Evolutionary conservation across 2,888 invertebrate species (phyloP), one percentile per base, ranked within the genome.

Genomic region (Callimorpha dominula): DNA sequence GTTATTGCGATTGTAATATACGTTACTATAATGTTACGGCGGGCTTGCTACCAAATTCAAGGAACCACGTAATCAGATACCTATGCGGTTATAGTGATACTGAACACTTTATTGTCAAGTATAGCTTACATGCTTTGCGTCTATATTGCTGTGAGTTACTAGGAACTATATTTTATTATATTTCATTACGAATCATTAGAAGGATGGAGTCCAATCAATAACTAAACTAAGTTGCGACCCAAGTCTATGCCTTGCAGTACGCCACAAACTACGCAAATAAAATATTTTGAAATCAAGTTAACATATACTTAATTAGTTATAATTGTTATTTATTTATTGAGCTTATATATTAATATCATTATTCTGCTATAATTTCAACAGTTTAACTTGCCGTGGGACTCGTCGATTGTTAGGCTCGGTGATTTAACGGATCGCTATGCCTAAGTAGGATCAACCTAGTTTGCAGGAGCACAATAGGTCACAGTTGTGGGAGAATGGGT

Each of bases 51-150:
- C 80, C 79, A 79, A 84, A 85, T 86, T 86, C 86, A 80, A 77
- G 73, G 85, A 86, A 86, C 78, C 73, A 66, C 67, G 86, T 80
- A 86, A 86, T 75, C 69, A 73, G 78, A 85, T 79, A 85, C 76
- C 71, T 71, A 75, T 83, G 84, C 80, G 86, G 85, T 79, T 79
- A 81, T 79, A 77, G 65, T 82, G 83, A 85, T 78, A 85, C 74
- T 78, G 77, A 81, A 82, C 76, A 82, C 81, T 83, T 81, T 81
- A 81, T 81, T 78, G 79, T 78, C 79, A 70, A 79, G 82, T 82
- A 64, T 79, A 76, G 71, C 70, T 81, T 81, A 79, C 80, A 76
- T 76, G 71, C 71, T 76, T 73, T 76, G 65, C 69, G 73, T 69
- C 71, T 79, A 73, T 20, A 63, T 17, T 43, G 20, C 31, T 64